Conservation (phyloP, 2,888 invertebrate genomes). For the Polyommatus icarus region DNA sequence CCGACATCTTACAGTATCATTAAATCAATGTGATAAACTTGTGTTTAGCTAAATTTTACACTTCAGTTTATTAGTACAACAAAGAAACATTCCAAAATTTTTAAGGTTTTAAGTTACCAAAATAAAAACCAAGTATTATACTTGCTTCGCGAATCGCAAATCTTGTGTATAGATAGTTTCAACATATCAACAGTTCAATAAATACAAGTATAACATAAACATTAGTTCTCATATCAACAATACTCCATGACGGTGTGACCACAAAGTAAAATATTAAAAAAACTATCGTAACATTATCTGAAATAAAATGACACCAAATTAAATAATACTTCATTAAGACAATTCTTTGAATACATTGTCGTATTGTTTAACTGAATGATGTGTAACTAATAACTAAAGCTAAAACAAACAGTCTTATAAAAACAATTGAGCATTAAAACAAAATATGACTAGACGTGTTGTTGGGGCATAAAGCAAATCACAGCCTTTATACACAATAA, state of each 20-base stretch:
- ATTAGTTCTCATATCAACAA: neutral
- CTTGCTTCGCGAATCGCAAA: too few species aligned
- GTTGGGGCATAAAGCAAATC: conserved; percentile 68
- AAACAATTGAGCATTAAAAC: conserved; percentile 38
- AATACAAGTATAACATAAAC: neutral
- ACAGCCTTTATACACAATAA: conserved; percentile 71
- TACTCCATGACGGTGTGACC: neutral
- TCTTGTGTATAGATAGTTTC: too few species aligned
- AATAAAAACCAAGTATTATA: too few species aligned
- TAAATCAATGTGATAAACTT: neutral
- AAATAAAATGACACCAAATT: neutral
- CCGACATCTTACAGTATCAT: conserved; percentile 5
- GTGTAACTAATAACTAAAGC: neutral
- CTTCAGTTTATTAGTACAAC: too few species aligned
- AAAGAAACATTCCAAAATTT: too few species aligned
- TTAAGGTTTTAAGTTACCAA: too few species aligned
- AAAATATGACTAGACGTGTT: conserved; percentile 57
- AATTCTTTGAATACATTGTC: neutral
- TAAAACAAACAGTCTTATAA: neutral
- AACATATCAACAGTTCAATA: neutral
- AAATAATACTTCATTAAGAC: neutral
- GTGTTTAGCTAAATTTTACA: neutral
- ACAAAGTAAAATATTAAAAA: neutral
- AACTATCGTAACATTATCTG: neutral
- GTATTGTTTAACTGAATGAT: neutral